Percentiles rank a stretch among this genome's conserved stretches.
Evolutionary conservation across 2,113 vertebrate genomes (phyloP).

Genomic region (Perca fluviatilis): DNA sequence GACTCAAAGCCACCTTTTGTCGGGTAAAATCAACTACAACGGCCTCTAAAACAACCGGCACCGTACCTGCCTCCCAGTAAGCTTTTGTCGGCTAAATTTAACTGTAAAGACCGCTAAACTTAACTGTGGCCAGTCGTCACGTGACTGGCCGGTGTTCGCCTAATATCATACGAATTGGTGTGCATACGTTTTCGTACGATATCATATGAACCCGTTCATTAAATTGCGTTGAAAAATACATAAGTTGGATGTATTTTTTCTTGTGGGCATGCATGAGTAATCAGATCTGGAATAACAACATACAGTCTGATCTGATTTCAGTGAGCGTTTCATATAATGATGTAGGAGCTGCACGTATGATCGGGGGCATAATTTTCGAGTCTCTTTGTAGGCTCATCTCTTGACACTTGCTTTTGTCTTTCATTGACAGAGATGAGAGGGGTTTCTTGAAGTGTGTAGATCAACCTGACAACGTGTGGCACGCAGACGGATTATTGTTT

Average conservation of each 20-base stretch:
- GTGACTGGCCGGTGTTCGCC: no score
- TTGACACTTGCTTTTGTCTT: constrained; percentile 42
- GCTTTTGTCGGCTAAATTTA: no score
- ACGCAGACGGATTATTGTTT: not conserved
- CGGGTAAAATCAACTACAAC: no score
- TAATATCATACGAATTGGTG: no score
- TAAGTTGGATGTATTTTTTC: not conserved
- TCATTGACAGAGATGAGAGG: constrained; percentile 1
- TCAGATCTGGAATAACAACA: constrained; percentile 12
- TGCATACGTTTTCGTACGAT: no score
- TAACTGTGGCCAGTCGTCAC: no score
- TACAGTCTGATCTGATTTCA: constrained; percentile 14
- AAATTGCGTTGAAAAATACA: no score
- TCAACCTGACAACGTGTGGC: not conserved
- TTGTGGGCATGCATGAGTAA: constrained; percentile 5
- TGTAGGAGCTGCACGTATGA: constrained; percentile 16
- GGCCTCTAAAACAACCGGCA: no score
- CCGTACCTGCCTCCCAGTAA: no score
- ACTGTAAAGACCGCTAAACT: no score
- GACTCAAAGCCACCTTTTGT: no score
- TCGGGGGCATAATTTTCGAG: constrained; percentile 27
- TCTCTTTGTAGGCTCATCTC: constrained; percentile 37
- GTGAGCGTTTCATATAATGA: constrained; percentile 7
- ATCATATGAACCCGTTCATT: no score
- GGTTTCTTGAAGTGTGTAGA: not conserved